phyloP scores from a whole-genome alignment of 2,888 invertebrate genomes.

The Standfussiana lucernea region DNA sequence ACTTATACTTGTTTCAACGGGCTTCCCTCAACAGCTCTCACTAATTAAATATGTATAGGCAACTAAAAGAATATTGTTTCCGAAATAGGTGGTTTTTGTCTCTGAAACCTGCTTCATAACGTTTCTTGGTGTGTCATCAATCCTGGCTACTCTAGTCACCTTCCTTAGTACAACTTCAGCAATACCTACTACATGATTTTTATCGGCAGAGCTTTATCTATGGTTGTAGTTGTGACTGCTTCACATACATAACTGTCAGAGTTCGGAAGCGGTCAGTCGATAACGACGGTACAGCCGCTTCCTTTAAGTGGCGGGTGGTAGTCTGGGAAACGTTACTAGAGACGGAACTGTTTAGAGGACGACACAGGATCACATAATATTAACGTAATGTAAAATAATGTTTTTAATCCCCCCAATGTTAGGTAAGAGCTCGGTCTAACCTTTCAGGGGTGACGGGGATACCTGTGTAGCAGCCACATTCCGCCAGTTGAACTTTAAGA shows the following conservation, averaged over 20 bases:
- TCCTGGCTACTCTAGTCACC: neutral
- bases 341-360: neutral
- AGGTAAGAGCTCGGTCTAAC: neutral
- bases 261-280: conserved; percentile 52
- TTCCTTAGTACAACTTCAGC: neutral
- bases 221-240: neutral
- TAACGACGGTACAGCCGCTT: conserved; percentile 20
- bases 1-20: conserved; percentile 1
- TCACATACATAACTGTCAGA: neutral
- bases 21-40: conserved; percentile 4
- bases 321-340: conserved; percentile 5
- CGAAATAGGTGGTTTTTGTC: neutral
- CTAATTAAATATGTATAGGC: conserved; percentile 16
- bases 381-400: neutral
- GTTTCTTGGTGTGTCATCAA: no score
- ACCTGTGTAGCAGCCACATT: neutral
- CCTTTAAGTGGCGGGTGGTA: neutral
- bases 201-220: neutral
- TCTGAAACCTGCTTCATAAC: neutral
- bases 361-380: neutral
- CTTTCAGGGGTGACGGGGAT: neutral
- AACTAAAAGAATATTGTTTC: conserved; percentile 3
- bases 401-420: neutral
- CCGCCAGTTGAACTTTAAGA: neutral
- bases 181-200: neutral